phyloP scores from a whole-genome alignment of 2,797 vertebrate genomes.

The Macropus fuliginosus region DNA sequence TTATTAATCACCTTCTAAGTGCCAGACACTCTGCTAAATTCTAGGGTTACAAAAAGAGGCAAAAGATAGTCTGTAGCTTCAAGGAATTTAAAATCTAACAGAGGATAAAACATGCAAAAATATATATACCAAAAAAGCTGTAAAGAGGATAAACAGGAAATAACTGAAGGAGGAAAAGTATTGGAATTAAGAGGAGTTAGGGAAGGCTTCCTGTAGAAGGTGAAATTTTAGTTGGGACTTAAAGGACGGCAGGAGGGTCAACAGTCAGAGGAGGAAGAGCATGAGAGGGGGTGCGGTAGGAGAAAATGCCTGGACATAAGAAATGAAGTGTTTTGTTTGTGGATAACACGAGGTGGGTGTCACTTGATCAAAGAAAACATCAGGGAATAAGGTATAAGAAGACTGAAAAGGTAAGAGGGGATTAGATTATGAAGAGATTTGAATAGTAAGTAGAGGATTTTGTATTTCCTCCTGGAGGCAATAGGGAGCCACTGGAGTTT shows the following conservation, averaged over 20 bases:
- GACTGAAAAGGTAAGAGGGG: no score
- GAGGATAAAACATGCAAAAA: background rate
- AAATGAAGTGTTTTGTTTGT: no score
- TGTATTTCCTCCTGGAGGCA: no score
- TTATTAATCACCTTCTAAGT: no score
- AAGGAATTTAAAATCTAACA: background rate
- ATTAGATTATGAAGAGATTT: no score
- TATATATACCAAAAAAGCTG: background rate
- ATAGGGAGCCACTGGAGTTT: no score
- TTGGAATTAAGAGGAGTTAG: background rate
- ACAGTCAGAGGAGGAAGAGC: background rate
- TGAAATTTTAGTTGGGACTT: background rate
- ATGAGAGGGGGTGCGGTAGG: no score
- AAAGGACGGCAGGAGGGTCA: background rate
- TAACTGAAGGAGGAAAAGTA: background rate
- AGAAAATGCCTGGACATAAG: no score
- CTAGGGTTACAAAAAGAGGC: background rate
- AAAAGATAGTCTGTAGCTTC: background rate
- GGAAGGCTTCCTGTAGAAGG: background rate
- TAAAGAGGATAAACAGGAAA: background rate
- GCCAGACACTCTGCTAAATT: background rate
- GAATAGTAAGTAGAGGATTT: no score
- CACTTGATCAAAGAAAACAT: no score
- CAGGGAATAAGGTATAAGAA: no score
- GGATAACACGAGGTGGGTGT: no score